Conservation (phyloP, 2,113 vertebrate genomes). For the Phrynosoma platyrhinos region DNA sequence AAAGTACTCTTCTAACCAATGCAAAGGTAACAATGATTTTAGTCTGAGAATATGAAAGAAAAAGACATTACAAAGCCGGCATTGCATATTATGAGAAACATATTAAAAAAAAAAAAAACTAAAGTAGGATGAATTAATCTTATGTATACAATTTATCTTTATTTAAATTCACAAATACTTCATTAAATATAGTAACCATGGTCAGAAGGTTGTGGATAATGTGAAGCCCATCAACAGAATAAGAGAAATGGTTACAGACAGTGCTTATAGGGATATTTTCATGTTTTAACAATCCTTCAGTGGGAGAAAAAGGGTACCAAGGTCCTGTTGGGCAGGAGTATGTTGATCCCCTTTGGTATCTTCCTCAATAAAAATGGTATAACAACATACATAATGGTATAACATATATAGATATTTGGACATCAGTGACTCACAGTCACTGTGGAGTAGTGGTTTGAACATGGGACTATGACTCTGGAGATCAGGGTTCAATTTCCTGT, state of each 20-base stretch:
- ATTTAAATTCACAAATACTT: neutral
- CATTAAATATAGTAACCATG: neutral
- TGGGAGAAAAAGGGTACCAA: neutral
- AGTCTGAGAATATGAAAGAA: neutral
- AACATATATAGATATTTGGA: no score
- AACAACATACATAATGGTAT: neutral
- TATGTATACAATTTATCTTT: neutral
- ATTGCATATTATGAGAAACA: neutral
- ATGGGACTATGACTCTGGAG: no score
- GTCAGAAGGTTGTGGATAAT: neutral
- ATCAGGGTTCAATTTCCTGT: no score
- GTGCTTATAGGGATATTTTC: neutral
- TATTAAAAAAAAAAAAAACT: neutral
- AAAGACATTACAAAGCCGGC: neutral
- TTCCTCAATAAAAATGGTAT: neutral
- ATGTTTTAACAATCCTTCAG: neutral
- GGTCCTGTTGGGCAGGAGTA: neutral
- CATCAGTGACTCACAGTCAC: no score
- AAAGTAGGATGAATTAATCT: neutral
- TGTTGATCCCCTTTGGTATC: neutral
- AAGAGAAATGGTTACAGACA: neutral
- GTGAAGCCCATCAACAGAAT: neutral
- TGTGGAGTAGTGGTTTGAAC: no score
- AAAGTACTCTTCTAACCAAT: conserved; percentile 52
- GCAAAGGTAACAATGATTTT: accelerated